A percentile compares a stretch with the other conserved stretches of the same genome.
Conservation (phyloP, 2,888 invertebrate species). For the Orthosia incerta region DNA sequence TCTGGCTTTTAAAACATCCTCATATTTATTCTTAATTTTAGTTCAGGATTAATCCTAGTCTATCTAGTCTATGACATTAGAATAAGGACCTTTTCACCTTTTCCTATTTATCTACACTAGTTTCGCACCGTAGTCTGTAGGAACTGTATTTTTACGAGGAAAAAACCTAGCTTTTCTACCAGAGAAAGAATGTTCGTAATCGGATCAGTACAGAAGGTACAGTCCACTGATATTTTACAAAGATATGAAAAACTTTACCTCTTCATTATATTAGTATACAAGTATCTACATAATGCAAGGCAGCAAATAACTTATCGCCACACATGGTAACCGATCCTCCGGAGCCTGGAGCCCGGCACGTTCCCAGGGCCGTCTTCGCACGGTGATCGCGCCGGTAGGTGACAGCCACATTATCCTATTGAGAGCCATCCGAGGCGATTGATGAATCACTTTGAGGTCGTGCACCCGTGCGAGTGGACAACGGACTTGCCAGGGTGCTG, state of each 20-base stretch:
- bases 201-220: too few species aligned
- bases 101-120: not conserved
- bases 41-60: not conserved
- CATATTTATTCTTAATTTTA: not conserved
- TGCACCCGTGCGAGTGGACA: conserved; percentile 57
- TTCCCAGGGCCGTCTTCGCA: conserved; percentile 60
- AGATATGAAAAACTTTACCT: too few species aligned
- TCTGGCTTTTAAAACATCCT: not conserved
- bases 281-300: not conserved
- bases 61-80: not conserved
- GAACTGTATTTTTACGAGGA: not conserved
- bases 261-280: too few species aligned
- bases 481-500: conserved; percentile 31
- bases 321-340: not conserved
- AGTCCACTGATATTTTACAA: too few species aligned
- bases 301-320: conserved; percentile 21
- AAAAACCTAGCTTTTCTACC: not conserved
- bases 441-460: conserved; percentile 64
- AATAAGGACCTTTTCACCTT: not conserved
- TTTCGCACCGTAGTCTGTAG: not conserved
- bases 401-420: conserved; percentile 64
- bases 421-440: conserved; percentile 56
- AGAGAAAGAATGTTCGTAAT: not conserved
- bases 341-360: conserved; percentile 14
- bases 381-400: conserved; percentile 46